Evolutionary conservation across 2,797 vertebrate species (phyloP), one percentile per base, ranked within the genome.

Genomic region (Chiroxiphia lanceolata): DNA sequence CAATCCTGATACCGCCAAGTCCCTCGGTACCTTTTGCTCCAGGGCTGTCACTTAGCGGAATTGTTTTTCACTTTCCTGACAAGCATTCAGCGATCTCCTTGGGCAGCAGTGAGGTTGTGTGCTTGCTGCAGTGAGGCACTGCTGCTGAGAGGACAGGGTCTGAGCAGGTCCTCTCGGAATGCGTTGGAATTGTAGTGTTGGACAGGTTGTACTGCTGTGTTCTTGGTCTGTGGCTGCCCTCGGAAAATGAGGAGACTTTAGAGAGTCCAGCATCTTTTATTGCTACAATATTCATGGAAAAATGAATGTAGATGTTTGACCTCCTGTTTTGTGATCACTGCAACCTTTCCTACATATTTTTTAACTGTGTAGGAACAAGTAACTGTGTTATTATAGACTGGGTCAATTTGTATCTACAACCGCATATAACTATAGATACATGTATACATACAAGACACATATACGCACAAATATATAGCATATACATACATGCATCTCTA

Each of bases 1-100:
- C 60, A 20, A 0, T 2, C 1, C 36, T 3, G 50, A 16, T 4
- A 5, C n/a, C 2, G 3, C 68, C 3, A 4, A 10, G 47, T 7
- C 63, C 54, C 50, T 69, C 72, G 31, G 45, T 6, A 77, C 25
- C 22, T 68, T 38, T 9, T 34, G 22, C 20, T 0, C 4, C 8
- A 68, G 27, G 54, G 14, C 26, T 63, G n/a, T 21, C 36, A 1
- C 71, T 60, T 61, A 6, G 20, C 48, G 14, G 25, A 4, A 53
- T 8, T 5, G 1, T 14, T 69, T 89, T 68, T 25, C 70, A 34
- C 25, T 56, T 48, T 26, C 47, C 34, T 45, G 72, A 40, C 31
- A 21, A 23, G 11, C 11, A 3, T 33, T 40, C 47, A 14, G n/a
- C 31, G 29, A 2, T 56, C 88, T 42, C 38, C 87, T 47, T 16